phyloP scores from a whole-genome alignment of 1,140 invertebrate species.

The Bemisia tabaci region DNA sequence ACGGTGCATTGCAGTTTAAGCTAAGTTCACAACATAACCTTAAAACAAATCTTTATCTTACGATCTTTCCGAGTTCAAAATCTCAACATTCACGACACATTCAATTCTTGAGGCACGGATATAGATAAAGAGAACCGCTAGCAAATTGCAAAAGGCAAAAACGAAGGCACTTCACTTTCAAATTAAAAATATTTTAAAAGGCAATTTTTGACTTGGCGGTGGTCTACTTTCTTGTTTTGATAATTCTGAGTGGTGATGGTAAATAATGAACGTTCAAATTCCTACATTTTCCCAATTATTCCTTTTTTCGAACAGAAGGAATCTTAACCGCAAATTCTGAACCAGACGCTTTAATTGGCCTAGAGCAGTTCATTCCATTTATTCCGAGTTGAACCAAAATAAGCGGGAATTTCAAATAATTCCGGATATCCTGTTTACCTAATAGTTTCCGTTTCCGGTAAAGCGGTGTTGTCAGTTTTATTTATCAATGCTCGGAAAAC shows the following conservation, averaged over 20 bases:
- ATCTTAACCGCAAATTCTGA: too few relatives aligned
- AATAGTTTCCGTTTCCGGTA: too few relatives aligned
- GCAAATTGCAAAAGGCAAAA: neutral
- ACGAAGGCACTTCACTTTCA: neutral
- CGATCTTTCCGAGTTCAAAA: neutral
- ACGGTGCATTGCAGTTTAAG: neutral
- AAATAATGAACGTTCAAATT: too few relatives aligned
- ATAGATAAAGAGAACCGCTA: neutral
- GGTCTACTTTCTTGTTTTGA: neutral
- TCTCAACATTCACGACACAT: neutral
- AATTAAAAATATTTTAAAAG: neutral
- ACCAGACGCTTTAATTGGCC: too few relatives aligned
- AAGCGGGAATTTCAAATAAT: too few relatives aligned
- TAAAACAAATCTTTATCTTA: neutral
- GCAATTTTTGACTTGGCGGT: neutral
- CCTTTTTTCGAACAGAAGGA: too few relatives aligned
- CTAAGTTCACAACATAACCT: neutral
- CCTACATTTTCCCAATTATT: too few relatives aligned
- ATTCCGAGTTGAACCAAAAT: too few relatives aligned
- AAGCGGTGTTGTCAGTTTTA: too few relatives aligned
- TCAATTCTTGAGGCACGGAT: neutral
- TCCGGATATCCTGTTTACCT: too few relatives aligned
- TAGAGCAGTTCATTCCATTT: too few relatives aligned
- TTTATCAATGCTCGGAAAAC: too few relatives aligned
- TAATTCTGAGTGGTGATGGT: neutral